Conservation (phyloP, 1,140 invertebrate genomes). For the Listronotus bonariensis region DNA sequence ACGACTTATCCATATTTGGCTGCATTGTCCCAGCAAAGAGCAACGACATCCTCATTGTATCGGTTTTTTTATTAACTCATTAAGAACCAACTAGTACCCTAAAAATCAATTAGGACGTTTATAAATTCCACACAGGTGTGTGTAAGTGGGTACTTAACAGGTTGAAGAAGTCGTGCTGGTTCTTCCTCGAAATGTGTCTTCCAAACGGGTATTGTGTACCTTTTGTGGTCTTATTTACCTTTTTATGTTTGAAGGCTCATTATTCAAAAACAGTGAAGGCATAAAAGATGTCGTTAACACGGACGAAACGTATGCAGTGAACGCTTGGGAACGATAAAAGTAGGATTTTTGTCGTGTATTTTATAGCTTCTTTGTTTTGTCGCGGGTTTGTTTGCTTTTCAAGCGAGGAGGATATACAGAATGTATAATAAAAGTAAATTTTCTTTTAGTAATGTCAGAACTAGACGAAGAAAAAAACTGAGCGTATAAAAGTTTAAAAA, state of each 20-base stretch:
- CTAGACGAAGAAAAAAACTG: too few species aligned
- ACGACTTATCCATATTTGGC: too few species aligned
- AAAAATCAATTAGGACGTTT: slow-evolving; percentile 8
- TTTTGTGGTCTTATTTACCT: slow-evolving; percentile 17
- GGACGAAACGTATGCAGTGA: background rate
- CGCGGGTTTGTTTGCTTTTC: too few species aligned
- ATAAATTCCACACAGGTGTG: slow-evolving; percentile 10
- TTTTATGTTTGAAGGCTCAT: slow-evolving; percentile 12
- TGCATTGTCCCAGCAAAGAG: too few species aligned
- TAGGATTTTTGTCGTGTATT: background rate
- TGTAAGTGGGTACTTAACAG: slow-evolving; percentile 19
- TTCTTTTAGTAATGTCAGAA: too few species aligned
- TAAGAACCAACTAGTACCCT: background rate
- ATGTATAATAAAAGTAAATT: too few species aligned
- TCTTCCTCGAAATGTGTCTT: slow-evolving; percentile 16
- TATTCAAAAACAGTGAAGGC: slow-evolving; percentile 11
- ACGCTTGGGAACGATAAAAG: slow-evolving; percentile 6
- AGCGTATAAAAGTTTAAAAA: too few species aligned
- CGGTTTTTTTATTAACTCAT: background rate
- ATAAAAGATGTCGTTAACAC: slow-evolving; percentile 10
- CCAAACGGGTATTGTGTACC: slow-evolving; percentile 22
- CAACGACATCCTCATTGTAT: background rate
- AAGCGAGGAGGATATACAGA: too few species aligned
- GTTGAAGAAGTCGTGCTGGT: slow-evolving; percentile 12
- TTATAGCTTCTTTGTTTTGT: too few species aligned